Percentiles rank a stretch among this genome's conserved stretches.
These are phyloP conservation scores for Lophura swinhoii DNA, from an alignment of 2,797 vertebrate genomes.

Conservation along the genomic window DNA sequence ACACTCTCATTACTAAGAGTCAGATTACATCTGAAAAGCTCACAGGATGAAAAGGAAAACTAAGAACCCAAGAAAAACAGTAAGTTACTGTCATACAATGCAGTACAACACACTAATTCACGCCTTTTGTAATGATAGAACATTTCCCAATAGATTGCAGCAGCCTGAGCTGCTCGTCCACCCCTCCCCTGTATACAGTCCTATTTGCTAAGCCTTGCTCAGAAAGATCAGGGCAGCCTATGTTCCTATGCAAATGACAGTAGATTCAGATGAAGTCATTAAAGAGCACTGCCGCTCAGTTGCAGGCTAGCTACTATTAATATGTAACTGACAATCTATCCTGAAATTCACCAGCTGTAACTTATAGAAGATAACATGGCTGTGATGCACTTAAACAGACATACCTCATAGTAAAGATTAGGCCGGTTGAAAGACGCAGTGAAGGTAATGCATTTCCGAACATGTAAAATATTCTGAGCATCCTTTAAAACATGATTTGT, in stretches of 20 bases:
- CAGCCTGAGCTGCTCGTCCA: not conserved
- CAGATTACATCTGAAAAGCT: not conserved
- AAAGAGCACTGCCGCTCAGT: not conserved
- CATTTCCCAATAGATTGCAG: not conserved
- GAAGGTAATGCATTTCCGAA: constrained; percentile 87
- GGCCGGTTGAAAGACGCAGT: constrained; percentile 93
- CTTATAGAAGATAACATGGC: not conserved
- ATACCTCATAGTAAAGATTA: constrained; percentile 95
- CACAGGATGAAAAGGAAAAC: not conserved
- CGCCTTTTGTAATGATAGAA: not conserved
- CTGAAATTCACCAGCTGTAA: not conserved
- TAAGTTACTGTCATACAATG: not conserved
- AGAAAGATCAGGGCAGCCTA: not conserved
- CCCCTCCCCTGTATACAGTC: not conserved
- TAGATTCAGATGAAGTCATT: not conserved
- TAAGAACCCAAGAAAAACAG: not conserved
- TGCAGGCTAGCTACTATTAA: not conserved
- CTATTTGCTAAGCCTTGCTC: not conserved
- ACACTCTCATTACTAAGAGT: not conserved
- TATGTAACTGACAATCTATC: not conserved
- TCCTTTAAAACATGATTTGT: constrained; percentile 91
- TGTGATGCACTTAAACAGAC: not conserved
- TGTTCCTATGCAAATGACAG: not conserved
- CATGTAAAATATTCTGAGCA: constrained; percentile 91
- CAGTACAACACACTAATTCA: not conserved